These are phyloP conservation scores for Dryas iulia DNA, from an alignment of 1,140 invertebrate genomes.

Conservation along the genomic window DNA sequence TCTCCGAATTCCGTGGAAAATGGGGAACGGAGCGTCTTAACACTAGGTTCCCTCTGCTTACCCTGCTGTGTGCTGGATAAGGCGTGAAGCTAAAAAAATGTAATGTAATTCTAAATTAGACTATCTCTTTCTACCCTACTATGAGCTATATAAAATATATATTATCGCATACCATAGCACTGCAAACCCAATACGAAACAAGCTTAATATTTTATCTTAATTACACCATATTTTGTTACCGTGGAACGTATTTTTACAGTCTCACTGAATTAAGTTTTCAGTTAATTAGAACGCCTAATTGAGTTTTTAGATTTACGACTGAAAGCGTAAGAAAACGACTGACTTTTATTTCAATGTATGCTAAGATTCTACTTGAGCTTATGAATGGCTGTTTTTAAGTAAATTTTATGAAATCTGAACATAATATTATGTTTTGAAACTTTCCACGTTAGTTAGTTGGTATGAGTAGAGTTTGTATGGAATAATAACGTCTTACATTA, in stretches of 20 bases:
- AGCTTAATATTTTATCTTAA: not conserved
- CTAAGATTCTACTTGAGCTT: not conserved
- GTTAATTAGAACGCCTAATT: conserved; percentile 13
- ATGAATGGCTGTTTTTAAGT: not conserved
- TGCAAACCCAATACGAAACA: not conserved
- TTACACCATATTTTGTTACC: not conserved
- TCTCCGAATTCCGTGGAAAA: too few species aligned
- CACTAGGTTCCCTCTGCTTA: too few species aligned
- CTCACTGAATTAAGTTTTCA: not conserved
- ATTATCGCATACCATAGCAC: not conserved
- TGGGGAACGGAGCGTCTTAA: too few species aligned
- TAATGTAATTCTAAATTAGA: too few species aligned
- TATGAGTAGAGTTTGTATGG: not conserved
- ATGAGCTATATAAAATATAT: too few species aligned
- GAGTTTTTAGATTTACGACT: conserved; percentile 4
- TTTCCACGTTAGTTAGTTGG: not conserved
- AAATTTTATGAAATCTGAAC: not conserved
- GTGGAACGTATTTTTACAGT: not conserved
- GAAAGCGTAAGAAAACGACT: not conserved
- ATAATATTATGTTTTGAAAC: conserved; percentile 1
- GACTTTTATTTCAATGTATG: not conserved
- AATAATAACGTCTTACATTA: not conserved
- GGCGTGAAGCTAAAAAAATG: too few species aligned
- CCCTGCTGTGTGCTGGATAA: too few species aligned
- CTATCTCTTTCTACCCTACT: too few species aligned